Conservation (phyloP, 2,888 invertebrate genomes). For the Pollenia labialis region DNA sequence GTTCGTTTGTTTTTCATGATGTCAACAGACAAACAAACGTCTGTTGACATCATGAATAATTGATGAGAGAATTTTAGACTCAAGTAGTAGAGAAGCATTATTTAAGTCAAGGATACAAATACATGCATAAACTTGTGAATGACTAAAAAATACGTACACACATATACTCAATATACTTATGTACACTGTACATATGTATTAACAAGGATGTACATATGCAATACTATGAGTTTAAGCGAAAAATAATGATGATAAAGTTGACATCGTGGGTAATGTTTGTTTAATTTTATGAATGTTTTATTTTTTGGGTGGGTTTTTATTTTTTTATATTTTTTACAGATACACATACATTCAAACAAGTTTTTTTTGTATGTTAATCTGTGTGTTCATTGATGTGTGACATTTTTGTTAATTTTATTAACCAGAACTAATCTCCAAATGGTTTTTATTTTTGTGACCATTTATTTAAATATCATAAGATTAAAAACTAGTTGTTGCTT, state of each 20-base stretch:
- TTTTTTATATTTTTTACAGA: background rate
- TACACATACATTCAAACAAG: background rate
- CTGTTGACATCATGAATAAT: constrained; percentile 72
- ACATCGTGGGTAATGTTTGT: constrained; percentile 44
- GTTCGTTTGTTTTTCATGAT: constrained; percentile 16
- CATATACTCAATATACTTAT: background rate
- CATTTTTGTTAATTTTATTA: constrained; percentile 25
- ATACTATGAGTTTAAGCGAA: background rate
- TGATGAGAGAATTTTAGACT: constrained; percentile 66
- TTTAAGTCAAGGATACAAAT: constrained; percentile 71
- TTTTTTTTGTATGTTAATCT: background rate
- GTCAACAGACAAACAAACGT: background rate
- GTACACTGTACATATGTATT: no score
- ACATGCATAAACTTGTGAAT: constrained; percentile 39
- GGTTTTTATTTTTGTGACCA: constrained; percentile 6
- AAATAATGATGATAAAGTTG: constrained; percentile 46
- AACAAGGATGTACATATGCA: background rate
- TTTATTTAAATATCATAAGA: constrained; percentile 16
- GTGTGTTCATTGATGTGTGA: background rate
- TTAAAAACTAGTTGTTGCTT: constrained; percentile 23
- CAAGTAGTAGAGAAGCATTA: constrained; percentile 57
- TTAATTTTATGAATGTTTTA: constrained; percentile 29
- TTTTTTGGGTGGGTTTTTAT: constrained; percentile 2
- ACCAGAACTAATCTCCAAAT: constrained; percentile 22
- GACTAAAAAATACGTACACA: background rate